Base-by-base conservation (phyloP, 1,140 invertebrate genomes). In the Papilio xuthus region DNA sequence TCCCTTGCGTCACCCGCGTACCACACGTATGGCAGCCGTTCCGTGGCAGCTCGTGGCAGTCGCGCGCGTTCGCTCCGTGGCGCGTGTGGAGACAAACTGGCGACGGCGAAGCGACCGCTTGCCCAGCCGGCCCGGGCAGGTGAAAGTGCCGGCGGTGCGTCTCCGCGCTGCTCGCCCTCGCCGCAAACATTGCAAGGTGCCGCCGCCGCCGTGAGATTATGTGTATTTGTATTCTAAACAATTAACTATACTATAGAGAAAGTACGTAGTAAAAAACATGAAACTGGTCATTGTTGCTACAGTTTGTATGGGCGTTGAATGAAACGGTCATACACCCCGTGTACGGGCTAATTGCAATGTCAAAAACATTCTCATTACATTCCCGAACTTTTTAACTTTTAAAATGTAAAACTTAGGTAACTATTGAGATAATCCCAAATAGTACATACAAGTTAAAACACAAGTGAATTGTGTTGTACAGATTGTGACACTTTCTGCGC, bases 1-100 rank as follows among this genome's bases (percentile, higher is more conserved):
- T 83, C 78, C 78, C 77, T 78, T 76, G 77, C 42, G 23, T 63
- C 12, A 28, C 60, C 26, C 12, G 60, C 60, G 60, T 63, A 63
- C 4, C 60, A 28, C 60, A 28, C 60, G 23, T 63, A 63, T 13
- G 20, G 56, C 56, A 26, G 56, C 56, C 56, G 56, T 26, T 60
- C 56, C 23, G 20, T 63, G 60, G 60, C 60, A 63, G 13, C 60
- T 50, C 23, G 23, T 28, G 26, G 12, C 60, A 63, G 28, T 32
- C 26, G 47, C 44, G 20, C 73, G 20, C 73, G 73, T 76, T n/a
- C 53, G 53, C 18, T 41, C 73, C 8, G 28, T 28, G 10, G 50
- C 50, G 53, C n/a, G 37, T 76, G 50, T 76, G 50, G 73, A 76
- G 73, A 76, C 47, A 10, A 15, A 76, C 73, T 76, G 73, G 50